Evolutionary conservation across 2,888 invertebrate genomes (phyloP), one percentile per base, ranked within the genome.

Genomic region (Nomada hirtipes): DNA sequence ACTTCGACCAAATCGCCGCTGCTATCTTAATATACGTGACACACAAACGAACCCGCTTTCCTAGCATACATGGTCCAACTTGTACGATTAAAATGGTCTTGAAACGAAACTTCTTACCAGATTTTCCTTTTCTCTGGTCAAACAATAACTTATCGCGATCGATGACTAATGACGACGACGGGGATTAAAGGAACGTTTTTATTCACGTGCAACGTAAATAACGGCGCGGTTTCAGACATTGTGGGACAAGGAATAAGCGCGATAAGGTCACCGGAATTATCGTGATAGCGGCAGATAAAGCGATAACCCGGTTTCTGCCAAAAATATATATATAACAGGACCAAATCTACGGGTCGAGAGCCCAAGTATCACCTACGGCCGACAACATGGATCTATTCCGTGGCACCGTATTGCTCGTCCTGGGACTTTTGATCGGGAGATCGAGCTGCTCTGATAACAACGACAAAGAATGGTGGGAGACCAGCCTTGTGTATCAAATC

Each of bases 401-500:
- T 20, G 61, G n/a, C 0, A 3, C 26, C 36, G 23, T 65, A 18
- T 15, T 76, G 23, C 11, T 83, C 23, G 42, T 52, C 10, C 15
- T 84, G 29, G 67, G 29, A 13, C 1, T 84, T 10, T 23, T 76
- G 20, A 4, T 50, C 50, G 47, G n/a, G 26, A 26, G n/a, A 9
- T 52, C 63, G 15, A 13, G 71, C 4, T 61, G 53, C 29, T n/a
- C 26, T 9, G 15, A 76, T 4, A 2, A 61, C 23, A 4, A 4
- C 2, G 20, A 53, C 26, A 88, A 69, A 59, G 86, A 92, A 82
- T 92, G 91, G 92, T 89, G 92, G 89, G 84, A 91, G 75, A 89
- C 86, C 42, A 86, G 90, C 1, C 74, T 91, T 61, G 89, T 92
- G 23, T 92, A 92, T 82, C 89, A 92, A 68, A 89, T 92, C 44